Percentiles rank a stretch among this genome's conserved stretches.
Conservation (phyloP, 2,888 invertebrate species). For the Pseudococcus jackbeardsleyi region DNA sequence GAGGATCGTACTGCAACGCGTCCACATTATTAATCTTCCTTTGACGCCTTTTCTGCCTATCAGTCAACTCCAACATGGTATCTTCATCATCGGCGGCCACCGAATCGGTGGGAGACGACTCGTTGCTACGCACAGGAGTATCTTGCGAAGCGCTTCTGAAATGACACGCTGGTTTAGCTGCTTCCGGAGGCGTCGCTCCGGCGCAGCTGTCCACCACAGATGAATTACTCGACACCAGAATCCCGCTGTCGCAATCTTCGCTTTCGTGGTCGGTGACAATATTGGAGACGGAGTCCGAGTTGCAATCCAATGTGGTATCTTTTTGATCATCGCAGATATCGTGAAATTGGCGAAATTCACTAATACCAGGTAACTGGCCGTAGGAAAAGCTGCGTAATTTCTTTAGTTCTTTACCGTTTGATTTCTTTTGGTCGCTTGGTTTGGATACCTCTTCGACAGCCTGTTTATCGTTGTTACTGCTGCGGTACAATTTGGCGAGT, state of each 20-base stretch:
- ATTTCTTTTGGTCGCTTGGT: conserved; percentile 69
- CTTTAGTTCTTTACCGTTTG: conserved; percentile 68
- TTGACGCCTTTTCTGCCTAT: conserved; percentile 51
- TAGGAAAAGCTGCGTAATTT: conserved; percentile 79
- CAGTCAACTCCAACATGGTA: conserved; percentile 67
- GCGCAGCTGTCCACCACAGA: conserved; percentile 72
- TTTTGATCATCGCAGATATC: conserved; percentile 66
- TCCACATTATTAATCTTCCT: background rate
- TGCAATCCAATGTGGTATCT: conserved; percentile 68
- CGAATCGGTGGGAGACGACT: background rate
- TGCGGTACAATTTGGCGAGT: conserved; percentile 78
- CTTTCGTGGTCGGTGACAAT: conserved; percentile 55
- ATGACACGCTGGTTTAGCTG: conserved; percentile 71
- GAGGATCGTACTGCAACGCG: conserved; percentile 19
- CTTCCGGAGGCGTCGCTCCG: background rate
- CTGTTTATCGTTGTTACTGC: conserved; percentile 66
- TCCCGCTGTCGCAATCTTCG: conserved; percentile 80
- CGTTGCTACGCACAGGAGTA: background rate
- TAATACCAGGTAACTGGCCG: conserved; percentile 80
- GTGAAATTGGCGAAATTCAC: conserved; percentile 74
- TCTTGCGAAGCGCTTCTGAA: conserved; percentile 67
- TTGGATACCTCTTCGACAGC: conserved; percentile 45
- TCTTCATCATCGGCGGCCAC: background rate
- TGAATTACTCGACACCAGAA: conserved; percentile 73
- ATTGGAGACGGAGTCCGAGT: conserved; percentile 58